Evolutionary conservation across 2,888 invertebrate genomes (phyloP).

Genomic region (Sphaeridia pumilis): DNA sequence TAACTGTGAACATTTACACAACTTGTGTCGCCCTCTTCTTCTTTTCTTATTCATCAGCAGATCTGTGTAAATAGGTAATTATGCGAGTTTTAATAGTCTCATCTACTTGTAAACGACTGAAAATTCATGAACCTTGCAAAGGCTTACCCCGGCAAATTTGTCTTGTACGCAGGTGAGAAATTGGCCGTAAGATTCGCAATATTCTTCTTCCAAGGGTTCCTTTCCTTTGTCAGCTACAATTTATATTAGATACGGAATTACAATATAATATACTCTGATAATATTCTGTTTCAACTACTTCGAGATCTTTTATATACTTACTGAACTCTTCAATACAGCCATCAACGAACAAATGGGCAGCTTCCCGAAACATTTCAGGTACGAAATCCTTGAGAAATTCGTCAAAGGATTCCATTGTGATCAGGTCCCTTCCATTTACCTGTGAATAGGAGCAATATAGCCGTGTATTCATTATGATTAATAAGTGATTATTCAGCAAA

Average conservation of each 20-base stretch:
- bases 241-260: background rate
- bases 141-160: conserved; percentile 6
- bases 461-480: background rate
- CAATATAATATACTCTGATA: too few relatives aligned
- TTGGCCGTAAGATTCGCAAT: conserved; percentile 12
- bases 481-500: too few relatives aligned
- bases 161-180: conserved; percentile 10
- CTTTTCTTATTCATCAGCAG: too few relatives aligned
- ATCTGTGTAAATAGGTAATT: too few relatives aligned
- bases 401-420: conserved; percentile 18
- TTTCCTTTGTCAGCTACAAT: conserved; percentile 4
- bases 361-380: conserved; percentile 20
- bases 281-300: too few relatives aligned
- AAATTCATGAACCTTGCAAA: too few relatives aligned
- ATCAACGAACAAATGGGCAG: conserved; percentile 18
- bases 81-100: too few relatives aligned
- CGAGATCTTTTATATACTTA: conserved; percentile 12
- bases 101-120: too few relatives aligned
- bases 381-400: conserved; percentile 21
- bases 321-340: conserved; percentile 26
- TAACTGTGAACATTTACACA: too few relatives aligned
- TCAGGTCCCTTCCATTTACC: conserved; percentile 6
- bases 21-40: too few relatives aligned
- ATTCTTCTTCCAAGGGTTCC: conserved; percentile 6
- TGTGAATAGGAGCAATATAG: background rate